Evolutionary conservation across 2,888 invertebrate genomes (phyloP).

Genomic region (Tryphoninae sp.): DNA sequence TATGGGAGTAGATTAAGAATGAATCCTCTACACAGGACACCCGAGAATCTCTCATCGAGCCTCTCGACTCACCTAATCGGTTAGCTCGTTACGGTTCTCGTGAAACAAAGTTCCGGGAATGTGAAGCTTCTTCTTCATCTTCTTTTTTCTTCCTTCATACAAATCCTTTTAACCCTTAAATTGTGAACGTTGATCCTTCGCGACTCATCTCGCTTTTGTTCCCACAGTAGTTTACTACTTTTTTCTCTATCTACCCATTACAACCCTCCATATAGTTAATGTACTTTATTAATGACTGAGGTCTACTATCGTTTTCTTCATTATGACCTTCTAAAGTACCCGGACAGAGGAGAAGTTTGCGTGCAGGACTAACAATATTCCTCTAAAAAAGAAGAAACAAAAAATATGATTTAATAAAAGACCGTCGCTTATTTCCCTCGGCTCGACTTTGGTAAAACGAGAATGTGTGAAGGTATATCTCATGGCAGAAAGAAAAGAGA

Average conservation of each 20-base stretch:
- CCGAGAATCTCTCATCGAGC: conserved; percentile 53
- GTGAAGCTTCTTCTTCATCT: conserved; percentile 13
- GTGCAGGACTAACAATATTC: conserved; percentile 17
- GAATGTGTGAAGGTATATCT: conserved; percentile 67
- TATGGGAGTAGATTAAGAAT: conserved; percentile 52
- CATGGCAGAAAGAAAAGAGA: conserved; percentile 61
- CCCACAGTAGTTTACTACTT: conserved; percentile 38
- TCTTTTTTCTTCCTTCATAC: conserved; percentile 20
- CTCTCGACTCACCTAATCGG: conserved; percentile 68
- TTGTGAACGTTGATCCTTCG: conserved; percentile 1
- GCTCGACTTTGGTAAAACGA: conserved; percentile 77
- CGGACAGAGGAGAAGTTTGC: conserved; percentile 25
- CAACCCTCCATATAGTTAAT: background rate
- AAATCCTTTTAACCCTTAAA: conserved; percentile 27
- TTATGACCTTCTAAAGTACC: background rate
- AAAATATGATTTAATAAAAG: conserved; percentile 42
- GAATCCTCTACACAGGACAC: conserved; percentile 48
- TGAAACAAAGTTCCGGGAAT: conserved; percentile 48
- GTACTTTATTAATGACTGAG: conserved; percentile 36
- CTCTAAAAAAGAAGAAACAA: conserved; percentile 44
- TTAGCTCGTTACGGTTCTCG: conserved; percentile 65
- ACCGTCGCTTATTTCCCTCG: conserved; percentile 60
- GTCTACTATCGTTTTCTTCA: conserved; percentile 24
- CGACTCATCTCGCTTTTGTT: conserved; percentile 25
- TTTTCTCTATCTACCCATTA: conserved; percentile 2